phyloP scores from a whole-genome alignment of 2,888 invertebrate genomes.

The Pimpla rufipes region DNA sequence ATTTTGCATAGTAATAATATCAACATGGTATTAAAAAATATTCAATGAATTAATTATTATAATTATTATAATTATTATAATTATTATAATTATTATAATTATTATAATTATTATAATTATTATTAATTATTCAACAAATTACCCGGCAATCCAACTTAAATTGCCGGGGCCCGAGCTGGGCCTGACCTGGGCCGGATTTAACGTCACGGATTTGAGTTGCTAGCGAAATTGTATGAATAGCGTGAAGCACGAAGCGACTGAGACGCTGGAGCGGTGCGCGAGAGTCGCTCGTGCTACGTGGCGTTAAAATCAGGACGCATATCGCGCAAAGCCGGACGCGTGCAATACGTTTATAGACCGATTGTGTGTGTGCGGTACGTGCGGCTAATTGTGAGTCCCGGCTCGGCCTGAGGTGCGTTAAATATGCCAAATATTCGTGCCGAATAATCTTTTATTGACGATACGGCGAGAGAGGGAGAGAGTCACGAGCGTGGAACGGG shows the following conservation, averaged over 20 bases:
- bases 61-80: too few species aligned
- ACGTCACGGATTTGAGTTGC: too few species aligned
- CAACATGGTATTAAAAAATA: too few species aligned
- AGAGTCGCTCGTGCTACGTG: constrained; percentile 50
- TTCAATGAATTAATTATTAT: too few species aligned
- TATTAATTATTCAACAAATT: too few species aligned
- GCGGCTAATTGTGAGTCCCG: constrained; percentile 48
- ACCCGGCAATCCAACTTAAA: too few species aligned
- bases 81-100: too few species aligned
- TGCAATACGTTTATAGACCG: constrained; percentile 47
- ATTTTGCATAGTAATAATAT: too few species aligned
- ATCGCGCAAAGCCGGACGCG: constrained; percentile 67
- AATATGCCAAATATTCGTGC: constrained; percentile 63
- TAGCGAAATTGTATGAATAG: too few species aligned
- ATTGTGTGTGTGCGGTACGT: constrained; percentile 19
- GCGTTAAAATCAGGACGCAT: constrained; percentile 69
- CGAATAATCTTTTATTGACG: constrained; percentile 61
- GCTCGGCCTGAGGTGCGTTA: constrained; percentile 46
- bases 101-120: too few species aligned
- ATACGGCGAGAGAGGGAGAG: background rate
- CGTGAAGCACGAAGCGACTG: constrained; percentile 3
- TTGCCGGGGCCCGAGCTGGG: too few species aligned
- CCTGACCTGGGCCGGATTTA: too few species aligned
- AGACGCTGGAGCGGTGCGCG: background rate
- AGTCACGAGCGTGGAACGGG: constrained; percentile 1